Evolutionary conservation across 2,797 vertebrate species (phyloP).

Genomic region (Poeciliopsis turneri): DNA sequence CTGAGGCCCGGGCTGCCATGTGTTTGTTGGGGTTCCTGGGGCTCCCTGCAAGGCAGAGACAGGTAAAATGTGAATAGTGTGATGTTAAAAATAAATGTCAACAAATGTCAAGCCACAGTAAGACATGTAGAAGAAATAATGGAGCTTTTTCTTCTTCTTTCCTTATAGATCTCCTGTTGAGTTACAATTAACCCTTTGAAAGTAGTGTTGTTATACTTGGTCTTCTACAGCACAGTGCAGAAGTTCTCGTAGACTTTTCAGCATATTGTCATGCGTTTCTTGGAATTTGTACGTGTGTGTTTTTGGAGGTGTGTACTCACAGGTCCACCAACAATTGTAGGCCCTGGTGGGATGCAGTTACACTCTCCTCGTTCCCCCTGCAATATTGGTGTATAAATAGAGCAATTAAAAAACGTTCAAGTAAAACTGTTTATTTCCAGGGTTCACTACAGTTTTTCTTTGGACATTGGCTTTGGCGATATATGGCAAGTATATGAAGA

Average conservation of each 20-base stretch:
- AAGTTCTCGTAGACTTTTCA: constrained; percentile 16
- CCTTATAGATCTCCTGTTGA: constrained; percentile 11
- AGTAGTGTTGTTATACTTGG: not conserved
- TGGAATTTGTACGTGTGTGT: constrained; percentile 13
- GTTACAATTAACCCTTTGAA: constrained; percentile 15
- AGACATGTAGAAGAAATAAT: constrained; percentile 18
- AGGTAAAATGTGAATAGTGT: constrained; percentile 34
- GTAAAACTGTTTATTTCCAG: constrained; percentile 18
- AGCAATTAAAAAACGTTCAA: constrained; percentile 23
- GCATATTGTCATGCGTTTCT: constrained; percentile 1
- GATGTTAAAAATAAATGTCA: constrained; percentile 46
- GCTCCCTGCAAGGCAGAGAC: constrained; percentile 86
- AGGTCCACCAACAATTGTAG: constrained; percentile 83
- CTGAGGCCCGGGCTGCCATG: constrained; percentile 91
- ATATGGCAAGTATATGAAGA: not conserved
- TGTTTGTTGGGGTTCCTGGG: constrained; percentile 83
- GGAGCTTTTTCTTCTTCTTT: not conserved
- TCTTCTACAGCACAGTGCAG: constrained; percentile 6
- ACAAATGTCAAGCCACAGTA: constrained; percentile 41
- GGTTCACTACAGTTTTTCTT: not conserved
- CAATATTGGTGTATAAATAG: constrained; percentile 49
- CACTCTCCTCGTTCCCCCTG: constrained; percentile 92
- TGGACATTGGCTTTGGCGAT: not conserved
- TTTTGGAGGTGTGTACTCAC: constrained; percentile 80
- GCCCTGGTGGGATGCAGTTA: constrained; percentile 75